Conservation (phyloP, 2,888 invertebrate species). For the Liopterus haemorrhoidalis region DNA sequence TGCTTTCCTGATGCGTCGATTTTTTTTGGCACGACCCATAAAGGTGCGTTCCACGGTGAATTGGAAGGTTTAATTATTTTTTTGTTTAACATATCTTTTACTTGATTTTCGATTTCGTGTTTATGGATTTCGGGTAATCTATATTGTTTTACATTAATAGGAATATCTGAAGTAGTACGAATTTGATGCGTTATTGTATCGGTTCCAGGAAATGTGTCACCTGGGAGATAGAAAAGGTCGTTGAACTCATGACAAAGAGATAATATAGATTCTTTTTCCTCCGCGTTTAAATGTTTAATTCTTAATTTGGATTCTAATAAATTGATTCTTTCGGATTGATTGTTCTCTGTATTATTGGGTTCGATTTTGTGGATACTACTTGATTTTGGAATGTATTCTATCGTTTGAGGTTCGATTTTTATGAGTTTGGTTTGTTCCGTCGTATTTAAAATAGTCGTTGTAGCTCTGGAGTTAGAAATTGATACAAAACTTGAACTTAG, state of each 20-base stretch:
- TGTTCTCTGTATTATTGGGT: conserved; percentile 9
- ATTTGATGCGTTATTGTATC: no score
- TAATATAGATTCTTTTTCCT: conserved; percentile 19
- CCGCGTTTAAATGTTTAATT: conserved; percentile 20
- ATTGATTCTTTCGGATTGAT: conserved; percentile 11
- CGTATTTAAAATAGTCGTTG: conserved; percentile 2
- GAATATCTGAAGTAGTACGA: no score
- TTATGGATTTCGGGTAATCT: no score
- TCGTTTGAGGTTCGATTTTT: background rate
- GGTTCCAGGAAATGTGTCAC: conserved; percentile 12
- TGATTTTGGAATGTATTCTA: background rate
- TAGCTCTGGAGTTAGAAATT: conserved; percentile 2
- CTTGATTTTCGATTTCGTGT: no score
- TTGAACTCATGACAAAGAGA: conserved; percentile 17
- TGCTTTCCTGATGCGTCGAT: no score
- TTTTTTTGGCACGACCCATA: no score
- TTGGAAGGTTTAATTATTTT: no score
- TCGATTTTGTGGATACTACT: background rate
- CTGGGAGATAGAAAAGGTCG: conserved; percentile 16
- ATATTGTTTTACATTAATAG: no score
- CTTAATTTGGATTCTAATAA: conserved; percentile 13
- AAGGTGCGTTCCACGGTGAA: no score
- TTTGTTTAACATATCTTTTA: no score
- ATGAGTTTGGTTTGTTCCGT: background rate
- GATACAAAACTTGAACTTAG: conserved; percentile 17